phyloP scores from a whole-genome alignment of 2,888 invertebrate genomes.

The Spilarctia lutea region DNA sequence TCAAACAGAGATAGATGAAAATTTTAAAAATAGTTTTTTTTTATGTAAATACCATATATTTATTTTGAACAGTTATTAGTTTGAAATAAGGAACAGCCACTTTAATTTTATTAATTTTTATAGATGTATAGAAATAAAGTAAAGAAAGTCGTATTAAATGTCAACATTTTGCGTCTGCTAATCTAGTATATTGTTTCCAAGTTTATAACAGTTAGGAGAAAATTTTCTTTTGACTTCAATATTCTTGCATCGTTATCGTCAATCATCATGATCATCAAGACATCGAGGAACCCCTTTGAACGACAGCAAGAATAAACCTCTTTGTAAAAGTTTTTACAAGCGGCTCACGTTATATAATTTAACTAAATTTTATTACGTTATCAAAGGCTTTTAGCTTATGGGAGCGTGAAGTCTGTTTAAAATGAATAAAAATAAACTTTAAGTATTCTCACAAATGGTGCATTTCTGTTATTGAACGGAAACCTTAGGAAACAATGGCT shows the following conservation, averaged over 20 bases:
- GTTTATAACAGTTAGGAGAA: not conserved
- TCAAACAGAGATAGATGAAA: no score
- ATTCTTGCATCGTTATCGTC: not conserved
- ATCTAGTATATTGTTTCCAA: not conserved
- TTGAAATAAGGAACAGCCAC: no score
- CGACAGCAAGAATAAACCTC: not conserved
- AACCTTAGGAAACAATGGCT: not conserved
- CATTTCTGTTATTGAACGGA: not conserved
- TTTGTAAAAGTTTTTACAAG: not conserved
- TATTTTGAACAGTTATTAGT: no score
- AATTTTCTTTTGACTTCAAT: not conserved
- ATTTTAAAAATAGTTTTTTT: no score
- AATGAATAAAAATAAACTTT: not conserved
- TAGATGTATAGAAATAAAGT: no score
- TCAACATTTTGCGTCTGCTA: not conserved
- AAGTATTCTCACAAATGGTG: not conserved
- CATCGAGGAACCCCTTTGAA: not conserved
- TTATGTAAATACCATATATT: no score
- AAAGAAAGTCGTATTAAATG: no score
- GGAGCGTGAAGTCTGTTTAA: not conserved
- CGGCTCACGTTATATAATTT: not conserved
- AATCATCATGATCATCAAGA: not conserved
- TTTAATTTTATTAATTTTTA: no score
- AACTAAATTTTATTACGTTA: slow-evolving; percentile 1
- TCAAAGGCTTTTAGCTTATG: slow-evolving; percentile 4